These are phyloP conservation scores for Drosophila kohkoa DNA, from an alignment of 1,140 invertebrate species.

Conservation along the genomic window DNA sequence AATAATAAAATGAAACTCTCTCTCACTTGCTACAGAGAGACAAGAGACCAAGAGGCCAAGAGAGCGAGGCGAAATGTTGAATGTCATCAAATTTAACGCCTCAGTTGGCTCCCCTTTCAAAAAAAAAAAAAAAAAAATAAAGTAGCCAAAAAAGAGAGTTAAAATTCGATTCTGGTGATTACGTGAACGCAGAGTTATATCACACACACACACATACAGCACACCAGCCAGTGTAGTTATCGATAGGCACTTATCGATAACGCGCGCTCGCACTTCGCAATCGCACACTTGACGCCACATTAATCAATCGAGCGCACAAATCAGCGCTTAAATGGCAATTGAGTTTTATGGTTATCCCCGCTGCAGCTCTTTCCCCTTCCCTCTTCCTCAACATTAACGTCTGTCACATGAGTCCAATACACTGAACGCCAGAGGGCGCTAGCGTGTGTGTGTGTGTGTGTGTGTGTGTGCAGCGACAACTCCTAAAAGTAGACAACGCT, in stretches of 20 bases:
- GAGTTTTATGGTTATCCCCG: slow-evolving; percentile 57
- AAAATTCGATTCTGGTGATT: slow-evolving; percentile 44
- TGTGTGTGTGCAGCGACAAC: background rate
- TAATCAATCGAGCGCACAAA: slow-evolving; percentile 75
- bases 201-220: background rate
- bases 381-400: background rate
- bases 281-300: slow-evolving; percentile 30
- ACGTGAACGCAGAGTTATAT: background rate
- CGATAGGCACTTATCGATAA: slow-evolving; percentile 54
- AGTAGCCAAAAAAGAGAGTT: slow-evolving; percentile 20
- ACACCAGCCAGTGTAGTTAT: slow-evolving; percentile 25
- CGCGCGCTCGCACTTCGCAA: background rate
- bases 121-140: slow-evolving; percentile 4
- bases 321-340: slow-evolving; percentile 75
- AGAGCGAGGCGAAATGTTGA: slow-evolving; percentile 52
- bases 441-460: slow-evolving; percentile 15
- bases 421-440: slow-evolving; percentile 46
- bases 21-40: slow-evolving; percentile 10
- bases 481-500: slow-evolving; percentile 37
- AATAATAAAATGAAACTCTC: slow-evolving; percentile 42
- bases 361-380: too few relatives aligned
- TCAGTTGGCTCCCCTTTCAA: slow-evolving; percentile 41
- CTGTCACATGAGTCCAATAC: background rate
- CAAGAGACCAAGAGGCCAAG: slow-evolving; percentile 22
- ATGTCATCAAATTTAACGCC: slow-evolving; percentile 76